Conservation (phyloP, 2,113 vertebrate species). For the Toxostoma redivivum region DNA sequence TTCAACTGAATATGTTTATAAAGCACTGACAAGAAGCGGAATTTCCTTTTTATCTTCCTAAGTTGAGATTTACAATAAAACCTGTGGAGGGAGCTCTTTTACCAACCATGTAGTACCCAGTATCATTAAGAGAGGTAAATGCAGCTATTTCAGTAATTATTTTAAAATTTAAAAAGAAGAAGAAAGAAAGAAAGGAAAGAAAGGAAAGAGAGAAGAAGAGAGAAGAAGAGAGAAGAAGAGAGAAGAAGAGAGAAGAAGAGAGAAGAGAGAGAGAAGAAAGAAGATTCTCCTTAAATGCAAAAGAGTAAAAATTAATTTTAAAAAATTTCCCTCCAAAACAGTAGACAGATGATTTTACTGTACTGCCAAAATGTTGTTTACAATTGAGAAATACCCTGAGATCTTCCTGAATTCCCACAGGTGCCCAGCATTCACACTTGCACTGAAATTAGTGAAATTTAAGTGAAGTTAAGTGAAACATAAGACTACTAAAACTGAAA, state of each 20-base stretch:
- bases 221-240: no score
- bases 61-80: neutral
- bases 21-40: neutral
- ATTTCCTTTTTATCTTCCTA: neutral
- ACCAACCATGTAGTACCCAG: neutral
- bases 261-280: no score
- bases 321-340: neutral
- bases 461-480: neutral
- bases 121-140: neutral
- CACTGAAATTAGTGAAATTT: neutral
- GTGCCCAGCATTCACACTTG: neutral
- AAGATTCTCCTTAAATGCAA: neutral
- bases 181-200: no score
- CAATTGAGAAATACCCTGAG: neutral
- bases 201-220: no score
- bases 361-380: neutral
- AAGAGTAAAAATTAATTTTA: neutral
- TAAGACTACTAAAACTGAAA: neutral
- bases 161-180: neutral
- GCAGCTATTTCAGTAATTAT: neutral
- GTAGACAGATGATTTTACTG: neutral
- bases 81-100: conserved; percentile 35
- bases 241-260: no score
- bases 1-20: neutral
- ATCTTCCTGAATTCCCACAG: neutral